Conservation (phyloP, 2,113 vertebrate genomes). For the Nothoprocta pentlandii region DNA sequence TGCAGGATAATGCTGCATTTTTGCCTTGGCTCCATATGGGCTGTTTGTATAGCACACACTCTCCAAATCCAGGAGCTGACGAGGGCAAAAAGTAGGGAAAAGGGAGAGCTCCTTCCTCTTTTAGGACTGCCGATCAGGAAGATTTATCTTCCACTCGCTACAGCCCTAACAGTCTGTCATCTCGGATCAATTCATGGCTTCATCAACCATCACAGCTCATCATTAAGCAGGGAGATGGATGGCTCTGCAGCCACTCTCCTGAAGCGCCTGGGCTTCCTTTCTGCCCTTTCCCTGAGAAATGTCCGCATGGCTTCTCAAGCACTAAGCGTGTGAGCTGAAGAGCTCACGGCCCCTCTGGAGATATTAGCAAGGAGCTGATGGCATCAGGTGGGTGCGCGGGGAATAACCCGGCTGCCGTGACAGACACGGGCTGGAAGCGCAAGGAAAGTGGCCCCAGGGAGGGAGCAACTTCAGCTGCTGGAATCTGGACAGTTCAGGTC, state of each 20-base stretch:
- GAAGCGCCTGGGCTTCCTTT: background rate
- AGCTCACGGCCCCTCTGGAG: background rate
- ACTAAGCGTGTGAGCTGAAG: background rate
- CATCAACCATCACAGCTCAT: slow-evolving; percentile 28
- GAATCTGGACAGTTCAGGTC: background rate
- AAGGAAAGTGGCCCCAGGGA: background rate
- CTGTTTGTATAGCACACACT: background rate
- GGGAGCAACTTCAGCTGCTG: background rate
- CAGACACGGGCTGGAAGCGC: background rate
- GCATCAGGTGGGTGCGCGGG: background rate
- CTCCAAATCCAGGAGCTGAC: background rate
- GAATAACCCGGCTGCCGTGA: background rate
- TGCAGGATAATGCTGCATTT: background rate
- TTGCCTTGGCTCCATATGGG: background rate
- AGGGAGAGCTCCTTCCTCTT: background rate
- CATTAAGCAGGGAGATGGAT: background rate
- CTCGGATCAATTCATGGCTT: background rate
- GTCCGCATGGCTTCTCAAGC: background rate
- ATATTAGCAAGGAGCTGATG: background rate
- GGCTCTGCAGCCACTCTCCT: background rate
- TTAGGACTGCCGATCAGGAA: background rate
- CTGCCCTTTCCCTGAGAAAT: background rate
- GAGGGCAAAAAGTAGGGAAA: background rate
- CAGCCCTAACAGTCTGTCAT: background rate
- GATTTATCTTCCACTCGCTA: background rate